Base-by-base conservation (phyloP, 1,140 invertebrate species). In the Ditylenchus dipsaci region DNA sequence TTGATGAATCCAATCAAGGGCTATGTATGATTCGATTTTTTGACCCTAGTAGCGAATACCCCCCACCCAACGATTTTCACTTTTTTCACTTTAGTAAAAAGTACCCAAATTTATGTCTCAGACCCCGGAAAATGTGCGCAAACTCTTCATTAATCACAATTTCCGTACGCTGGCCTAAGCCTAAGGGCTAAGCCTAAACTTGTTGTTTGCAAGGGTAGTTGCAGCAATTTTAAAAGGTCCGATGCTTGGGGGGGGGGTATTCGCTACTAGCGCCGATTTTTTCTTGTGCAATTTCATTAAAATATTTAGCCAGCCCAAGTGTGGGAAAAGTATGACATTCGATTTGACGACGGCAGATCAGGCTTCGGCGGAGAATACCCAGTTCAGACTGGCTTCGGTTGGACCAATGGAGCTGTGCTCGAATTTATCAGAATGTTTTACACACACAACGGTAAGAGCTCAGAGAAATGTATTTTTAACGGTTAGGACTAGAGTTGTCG, bases 311-410 rank as follows among this genome's bases (percentile, higher is more conserved):
- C 86, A 17, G 73, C 83, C 45, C 85, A 86, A 62, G 93, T 95
- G 90, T 91, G 88, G 85, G 92, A 95, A 84, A 95, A 95, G 88
- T 91, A 93, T 60, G 80, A 80, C 65, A 74, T 79, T 19, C 59
- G 65, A 15, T 69, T 62, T 45, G 72, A 60, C 5, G 67, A 79
- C 26, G 79, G 80, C 13, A 59, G 49, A 3, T 69, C 80, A 0
- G 72, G 77, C 29, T 76, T 69, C 38, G 78, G 78, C 23, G 78
- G 78, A 23, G 78, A 80, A 65, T 80, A 80, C 63, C 76, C 79
- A 59, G 67, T 74, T 0, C 77, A 79, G 42, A 65, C 69, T 9
- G 63, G 93, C 9, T 96, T 96, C 81, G 93, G 92, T 1, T 96
- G 93, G 92, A 91, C 90, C 0, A 95, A 95, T 82, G 78, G 78